Conservation (phyloP, 2,888 invertebrate genomes). For the Mechanitis mazaeus region DNA sequence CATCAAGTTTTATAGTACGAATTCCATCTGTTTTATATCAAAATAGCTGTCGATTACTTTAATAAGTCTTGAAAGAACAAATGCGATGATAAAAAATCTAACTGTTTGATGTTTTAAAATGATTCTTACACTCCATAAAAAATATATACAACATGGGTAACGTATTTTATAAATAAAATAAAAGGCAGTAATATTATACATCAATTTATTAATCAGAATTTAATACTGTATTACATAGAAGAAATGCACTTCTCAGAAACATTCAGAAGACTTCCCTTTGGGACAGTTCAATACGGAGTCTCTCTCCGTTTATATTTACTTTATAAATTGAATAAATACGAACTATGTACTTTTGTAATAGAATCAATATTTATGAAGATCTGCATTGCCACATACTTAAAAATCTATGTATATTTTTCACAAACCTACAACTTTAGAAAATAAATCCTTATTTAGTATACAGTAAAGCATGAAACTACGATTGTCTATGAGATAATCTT, state of each 20-base stretch:
- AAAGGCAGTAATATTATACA: slow-evolving; percentile 48
- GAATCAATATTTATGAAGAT: slow-evolving; percentile 70
- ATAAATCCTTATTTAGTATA: slow-evolving; percentile 60
- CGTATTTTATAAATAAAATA: slow-evolving; percentile 8
- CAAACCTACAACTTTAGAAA: slow-evolving; percentile 64
- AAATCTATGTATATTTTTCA: slow-evolving; percentile 76
- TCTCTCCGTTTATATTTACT: slow-evolving; percentile 52
- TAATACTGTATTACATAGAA: slow-evolving; percentile 94
- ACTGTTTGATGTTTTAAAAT: too few species aligned
- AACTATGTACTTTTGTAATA: slow-evolving; percentile 56
- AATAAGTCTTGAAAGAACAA: too few species aligned
- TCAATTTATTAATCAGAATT: slow-evolving; percentile 80
- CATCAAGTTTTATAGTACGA: too few species aligned
- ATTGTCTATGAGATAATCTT: slow-evolving; percentile 60
- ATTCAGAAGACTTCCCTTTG: slow-evolving; percentile 87
- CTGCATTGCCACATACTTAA: slow-evolving; percentile 78
- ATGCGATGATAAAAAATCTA: too few species aligned
- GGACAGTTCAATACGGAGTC: slow-evolving; percentile 68
- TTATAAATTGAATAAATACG: slow-evolving; percentile 65
- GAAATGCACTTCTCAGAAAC: slow-evolving; percentile 93
- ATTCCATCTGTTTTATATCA: too few species aligned
- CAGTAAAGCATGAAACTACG: slow-evolving; percentile 61
- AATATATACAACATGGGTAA: neutral
- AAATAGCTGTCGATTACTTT: too few species aligned
- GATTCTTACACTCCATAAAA: neutral